A percentile compares a stretch with the other conserved stretches of the same genome.
Conservation (phyloP, 2,888 invertebrate species). For the Temnothorax unifasciatus region DNA sequence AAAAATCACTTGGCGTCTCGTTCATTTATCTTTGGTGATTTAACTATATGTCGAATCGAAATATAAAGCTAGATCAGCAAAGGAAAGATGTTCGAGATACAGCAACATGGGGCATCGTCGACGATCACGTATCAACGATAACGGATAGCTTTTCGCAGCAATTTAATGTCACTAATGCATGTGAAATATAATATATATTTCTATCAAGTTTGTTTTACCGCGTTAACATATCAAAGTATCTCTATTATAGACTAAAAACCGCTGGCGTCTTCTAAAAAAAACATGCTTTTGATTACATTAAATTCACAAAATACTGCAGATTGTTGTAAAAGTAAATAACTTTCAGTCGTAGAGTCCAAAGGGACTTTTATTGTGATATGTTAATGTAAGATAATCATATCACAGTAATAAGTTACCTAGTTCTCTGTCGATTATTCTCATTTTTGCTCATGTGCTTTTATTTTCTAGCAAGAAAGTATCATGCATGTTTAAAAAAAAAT, state of each 20-base stretch:
- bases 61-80: constrained; percentile 86
- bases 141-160: background rate
- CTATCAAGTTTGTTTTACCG: background rate
- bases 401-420: constrained; percentile 86
- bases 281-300: background rate
- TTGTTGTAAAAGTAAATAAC: constrained; percentile 58
- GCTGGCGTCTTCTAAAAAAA: background rate
- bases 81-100: constrained; percentile 80
- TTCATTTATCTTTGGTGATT: constrained; percentile 88
- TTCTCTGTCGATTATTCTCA: constrained; percentile 73
- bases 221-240: background rate
- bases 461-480: background rate
- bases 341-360: constrained; percentile 77
- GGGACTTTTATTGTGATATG: constrained; percentile 85
- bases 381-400: constrained; percentile 80
- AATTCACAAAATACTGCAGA: constrained; percentile 10
- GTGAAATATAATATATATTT: background rate
- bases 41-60: constrained; percentile 87
- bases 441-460: constrained; percentile 32
- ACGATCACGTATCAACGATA: background rate
- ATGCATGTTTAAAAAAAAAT: background rate
- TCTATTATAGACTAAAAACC: background rate
- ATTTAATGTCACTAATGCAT: constrained; percentile 19
- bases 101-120: constrained; percentile 63
- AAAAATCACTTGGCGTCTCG: constrained; percentile 67